Base-by-base conservation (phyloP, 2,888 invertebrate genomes). In the Agonopterix alstromeriana region DNA sequence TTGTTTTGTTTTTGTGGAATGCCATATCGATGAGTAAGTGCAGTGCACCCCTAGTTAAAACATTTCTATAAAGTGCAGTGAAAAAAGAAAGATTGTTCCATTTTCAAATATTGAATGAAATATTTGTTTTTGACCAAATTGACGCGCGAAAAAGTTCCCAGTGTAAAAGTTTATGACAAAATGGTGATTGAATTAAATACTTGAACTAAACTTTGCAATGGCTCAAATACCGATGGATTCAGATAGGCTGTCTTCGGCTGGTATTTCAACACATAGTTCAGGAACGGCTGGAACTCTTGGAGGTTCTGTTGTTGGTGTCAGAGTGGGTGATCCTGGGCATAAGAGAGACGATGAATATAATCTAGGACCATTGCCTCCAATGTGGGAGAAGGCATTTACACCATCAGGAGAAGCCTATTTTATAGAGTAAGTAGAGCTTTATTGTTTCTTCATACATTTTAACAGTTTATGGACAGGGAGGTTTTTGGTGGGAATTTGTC, bases 331-430 rank as follows among this genome's bases (percentile, higher is more conserved):
- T 52, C 70, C 73, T 14, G 77, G 71, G 8, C 73, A 67, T 5
- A 88, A 89, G 57, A 73, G 82, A 46, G 90, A 90, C 67, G 92
- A 93, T 57, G 92, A 92, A 57, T 94, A 94, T 72, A 95, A 95
- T 56, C 86, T 98, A 48, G 98, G 98, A 11, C 96, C 98, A 1
- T 85, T 99, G 58, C 98, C 98, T 49, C 91, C 94, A 3, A 98
- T 98, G 90, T 99, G 99, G 99, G 98, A 99, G 81, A 97, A 98
- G 76, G 98, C 98, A 3, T 98, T 95, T 73, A 98, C 98, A 9
- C 98, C 98, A 58, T 95, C 96, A 53, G 98, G 98, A 63, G 98
- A 98, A 90, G 94, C 96, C 52, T 99, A 99, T 87, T 99, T 98
- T 73, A 99, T 99, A 64, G 98, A 99, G 97, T 95, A 86, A 92